A percentile compares a stretch with the other conserved stretches of the same genome.
These are phyloP conservation scores for Drosophila orosa DNA, from an alignment of 1,140 invertebrate genomes.

Conservation along the genomic window DNA sequence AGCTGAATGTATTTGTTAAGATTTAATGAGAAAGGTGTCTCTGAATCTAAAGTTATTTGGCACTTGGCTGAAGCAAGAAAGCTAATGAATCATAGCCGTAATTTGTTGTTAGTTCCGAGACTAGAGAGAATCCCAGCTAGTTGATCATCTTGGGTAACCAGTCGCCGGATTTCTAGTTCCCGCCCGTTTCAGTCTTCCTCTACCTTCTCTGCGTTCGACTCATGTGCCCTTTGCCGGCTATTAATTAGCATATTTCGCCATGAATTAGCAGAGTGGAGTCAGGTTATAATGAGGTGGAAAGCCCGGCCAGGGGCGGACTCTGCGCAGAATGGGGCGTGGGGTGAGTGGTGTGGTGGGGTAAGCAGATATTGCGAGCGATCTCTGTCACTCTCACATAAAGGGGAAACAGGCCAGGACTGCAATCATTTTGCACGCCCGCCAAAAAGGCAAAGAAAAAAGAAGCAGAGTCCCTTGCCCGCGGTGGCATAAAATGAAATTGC, in stretches of 20 bases:
- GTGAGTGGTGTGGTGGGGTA: neutral
- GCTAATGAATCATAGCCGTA: constrained; percentile 5
- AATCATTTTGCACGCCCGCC: constrained; percentile 68
- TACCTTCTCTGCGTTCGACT: constrained; percentile 6
- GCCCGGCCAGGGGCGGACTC: constrained; percentile 25
- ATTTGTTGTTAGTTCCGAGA: neutral
- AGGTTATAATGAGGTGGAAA: constrained; percentile 69
- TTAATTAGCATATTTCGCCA: constrained; percentile 77
- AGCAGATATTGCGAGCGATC: constrained; percentile 3
- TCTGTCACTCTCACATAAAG: constrained; percentile 11
- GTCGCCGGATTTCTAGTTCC: constrained; percentile 1
- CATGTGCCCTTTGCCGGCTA: constrained; percentile 41
- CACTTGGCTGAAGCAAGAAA: neutral
- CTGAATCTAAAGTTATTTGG: too few relatives aligned
- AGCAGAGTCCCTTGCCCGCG: constrained; percentile 45
- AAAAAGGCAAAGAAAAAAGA: neutral
- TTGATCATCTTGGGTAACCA: constrained; percentile 6
- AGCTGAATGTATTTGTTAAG: too few relatives aligned
- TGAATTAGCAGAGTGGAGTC: constrained; percentile 62
- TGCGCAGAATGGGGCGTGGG: constrained; percentile 10
- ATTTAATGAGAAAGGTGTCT: too few relatives aligned
- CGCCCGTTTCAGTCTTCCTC: neutral
- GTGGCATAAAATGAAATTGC: constrained; percentile 74
- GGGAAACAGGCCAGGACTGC: constrained; percentile 45
- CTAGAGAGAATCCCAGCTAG: constrained; percentile 2